Conservation (phyloP, 2,888 invertebrate genomes). For the Dryobota labecula region DNA sequence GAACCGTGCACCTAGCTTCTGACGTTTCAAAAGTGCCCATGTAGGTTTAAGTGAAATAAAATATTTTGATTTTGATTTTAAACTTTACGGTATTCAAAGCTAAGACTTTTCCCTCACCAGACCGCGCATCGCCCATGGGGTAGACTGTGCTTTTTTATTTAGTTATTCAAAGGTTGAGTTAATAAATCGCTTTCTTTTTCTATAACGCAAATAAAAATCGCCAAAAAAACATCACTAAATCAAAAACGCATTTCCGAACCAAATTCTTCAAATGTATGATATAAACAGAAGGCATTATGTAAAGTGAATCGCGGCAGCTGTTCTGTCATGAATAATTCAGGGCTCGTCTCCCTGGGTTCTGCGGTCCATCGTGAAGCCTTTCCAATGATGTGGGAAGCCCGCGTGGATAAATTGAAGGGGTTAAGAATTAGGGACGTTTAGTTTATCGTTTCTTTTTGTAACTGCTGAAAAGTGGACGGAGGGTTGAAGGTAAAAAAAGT, state of each 20-base stretch:
- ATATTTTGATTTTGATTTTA: too few species aligned
- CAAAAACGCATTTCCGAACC: constrained; percentile 46
- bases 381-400: constrained; percentile 33
- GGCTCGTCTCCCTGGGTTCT: constrained; percentile 26
- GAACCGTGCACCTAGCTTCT: too few species aligned
- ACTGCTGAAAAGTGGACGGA: constrained; percentile 7
- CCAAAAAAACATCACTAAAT: constrained; percentile 29
- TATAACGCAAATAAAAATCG: constrained; percentile 5
- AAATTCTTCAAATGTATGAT: constrained; percentile 40
- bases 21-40: too few species aligned
- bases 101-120: not conserved
- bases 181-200: not conserved
- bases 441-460: constrained; percentile 33
- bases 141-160: not conserved
- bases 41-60: too few species aligned
- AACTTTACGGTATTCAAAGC: too few species aligned
- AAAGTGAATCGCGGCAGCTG: constrained; percentile 61
- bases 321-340: constrained; percentile 56
- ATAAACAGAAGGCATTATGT: constrained; percentile 65
- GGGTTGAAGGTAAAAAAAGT: not conserved
- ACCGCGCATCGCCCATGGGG: not conserved
- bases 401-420: constrained; percentile 41
- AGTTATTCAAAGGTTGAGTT: not conserved
- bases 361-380: constrained; percentile 51
- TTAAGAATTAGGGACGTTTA: constrained; percentile 41